Evolutionary conservation across 2,888 invertebrate species (phyloP).

Genomic region (Rhaphigaster nebulosa): DNA sequence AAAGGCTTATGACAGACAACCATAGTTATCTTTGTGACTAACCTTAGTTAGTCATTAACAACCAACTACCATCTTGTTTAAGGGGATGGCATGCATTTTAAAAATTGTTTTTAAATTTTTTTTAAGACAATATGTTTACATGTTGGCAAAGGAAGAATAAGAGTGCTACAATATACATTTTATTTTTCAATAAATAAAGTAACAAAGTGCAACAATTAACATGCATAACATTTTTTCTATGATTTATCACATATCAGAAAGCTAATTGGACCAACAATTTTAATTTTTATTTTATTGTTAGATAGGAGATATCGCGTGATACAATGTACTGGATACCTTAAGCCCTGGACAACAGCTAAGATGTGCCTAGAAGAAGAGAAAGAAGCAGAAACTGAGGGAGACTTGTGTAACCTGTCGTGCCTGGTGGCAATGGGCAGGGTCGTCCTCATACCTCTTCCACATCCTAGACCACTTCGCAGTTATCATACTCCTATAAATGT

Average conservation of each 20-base stretch:
- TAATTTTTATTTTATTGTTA: constrained; percentile 64
- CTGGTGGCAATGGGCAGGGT: constrained; percentile 89
- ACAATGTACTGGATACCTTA: constrained; percentile 93
- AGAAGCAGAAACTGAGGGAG: constrained; percentile 71
- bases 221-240: too few species aligned
- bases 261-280: not conserved
- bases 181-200: too few species aligned
- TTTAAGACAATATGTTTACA: not conserved
- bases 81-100: not conserved
- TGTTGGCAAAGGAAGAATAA: too few species aligned
- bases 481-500: constrained; percentile 69
- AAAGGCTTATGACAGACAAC: not conserved
- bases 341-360: constrained; percentile 90
- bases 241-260: too few species aligned
- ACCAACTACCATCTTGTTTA: not conserved
- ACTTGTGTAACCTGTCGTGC: constrained; percentile 83
- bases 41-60: not conserved
- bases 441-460: constrained; percentile 71
- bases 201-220: too few species aligned
- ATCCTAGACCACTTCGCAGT: constrained; percentile 62
- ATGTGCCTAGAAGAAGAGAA: constrained; percentile 79
- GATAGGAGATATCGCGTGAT: constrained; percentile 91
- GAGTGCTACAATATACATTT: too few species aligned
- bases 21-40: too few species aligned
- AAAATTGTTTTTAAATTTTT: not conserved